A percentile compares a stretch with the other conserved stretches of the same genome.
These are phyloP conservation scores for Helicoverpa armigera DNA, from an alignment of 1,140 invertebrate genomes.

Conservation along the genomic window DNA sequence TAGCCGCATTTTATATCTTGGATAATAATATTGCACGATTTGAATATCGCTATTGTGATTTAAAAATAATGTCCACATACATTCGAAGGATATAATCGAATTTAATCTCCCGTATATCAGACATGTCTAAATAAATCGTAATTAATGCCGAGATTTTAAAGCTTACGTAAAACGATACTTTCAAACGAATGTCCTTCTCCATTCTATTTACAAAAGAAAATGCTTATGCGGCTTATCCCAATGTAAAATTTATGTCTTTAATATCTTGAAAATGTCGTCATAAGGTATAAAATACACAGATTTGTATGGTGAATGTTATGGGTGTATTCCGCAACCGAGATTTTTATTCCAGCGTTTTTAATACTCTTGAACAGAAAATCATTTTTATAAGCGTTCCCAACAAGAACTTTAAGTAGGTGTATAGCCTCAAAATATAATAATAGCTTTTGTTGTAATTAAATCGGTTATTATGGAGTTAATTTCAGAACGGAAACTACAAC, in stretches of 20 bases:
- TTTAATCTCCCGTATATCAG: conserved; percentile 1
- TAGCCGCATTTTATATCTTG: too few relatives aligned
- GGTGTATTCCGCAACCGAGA: neutral
- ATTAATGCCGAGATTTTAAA: conserved; percentile 1
- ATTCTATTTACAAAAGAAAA: conserved; percentile 33
- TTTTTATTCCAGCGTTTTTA: conserved; percentile 26
- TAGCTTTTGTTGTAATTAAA: neutral
- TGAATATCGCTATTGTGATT: too few relatives aligned
- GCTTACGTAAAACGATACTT: conserved; percentile 25
- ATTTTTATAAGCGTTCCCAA: conserved; percentile 8
- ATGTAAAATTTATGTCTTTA: conserved; percentile 45
- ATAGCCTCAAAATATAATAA: neutral
- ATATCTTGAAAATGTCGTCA: conserved; percentile 35
- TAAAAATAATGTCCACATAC: too few relatives aligned
- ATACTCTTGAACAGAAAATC: neutral
- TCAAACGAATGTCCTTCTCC: conserved; percentile 36
- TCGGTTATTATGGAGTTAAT: conserved; percentile 20
- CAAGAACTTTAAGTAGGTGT: neutral
- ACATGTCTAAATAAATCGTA: neutral
- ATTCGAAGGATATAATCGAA: neutral
- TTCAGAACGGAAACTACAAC: conserved; percentile 17
- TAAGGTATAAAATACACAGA: conserved; percentile 32
- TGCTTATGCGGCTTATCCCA: conserved; percentile 34
- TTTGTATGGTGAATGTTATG: conserved; percentile 15
- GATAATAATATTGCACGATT: too few relatives aligned